Conservation (phyloP, 2,113 vertebrate species). For the Serilophus lunatus region DNA sequence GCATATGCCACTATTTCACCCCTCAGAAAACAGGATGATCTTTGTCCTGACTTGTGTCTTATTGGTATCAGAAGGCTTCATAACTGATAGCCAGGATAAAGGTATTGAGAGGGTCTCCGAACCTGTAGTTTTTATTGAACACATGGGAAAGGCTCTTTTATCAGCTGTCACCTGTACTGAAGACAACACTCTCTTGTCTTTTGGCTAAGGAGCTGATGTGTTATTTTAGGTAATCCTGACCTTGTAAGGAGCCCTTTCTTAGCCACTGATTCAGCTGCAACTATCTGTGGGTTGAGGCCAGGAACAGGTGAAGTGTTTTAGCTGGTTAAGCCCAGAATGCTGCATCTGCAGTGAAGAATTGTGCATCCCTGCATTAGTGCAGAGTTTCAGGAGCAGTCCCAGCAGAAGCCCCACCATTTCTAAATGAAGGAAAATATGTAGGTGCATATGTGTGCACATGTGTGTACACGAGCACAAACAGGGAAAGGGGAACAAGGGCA, state of each 20-base stretch:
- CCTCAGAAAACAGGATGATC: background rate
- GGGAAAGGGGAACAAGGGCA: background rate
- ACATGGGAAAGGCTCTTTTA: constrained; percentile 2
- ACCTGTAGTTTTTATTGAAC: constrained; percentile 2
- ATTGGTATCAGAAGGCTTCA: background rate
- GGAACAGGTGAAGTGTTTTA: background rate
- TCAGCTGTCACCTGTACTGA: constrained; percentile 7
- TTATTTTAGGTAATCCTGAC: background rate
- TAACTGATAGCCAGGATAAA: constrained; percentile 17
- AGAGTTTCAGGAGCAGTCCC: background rate
- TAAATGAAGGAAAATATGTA: background rate
- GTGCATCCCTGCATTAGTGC: background rate
- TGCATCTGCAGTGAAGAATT: background rate
- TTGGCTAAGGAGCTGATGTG: background rate
- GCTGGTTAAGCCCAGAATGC: background rate
- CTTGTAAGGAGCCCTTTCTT: background rate
- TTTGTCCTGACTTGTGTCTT: background rate
- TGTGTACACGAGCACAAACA: fast-evolving
- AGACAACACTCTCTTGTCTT: background rate
- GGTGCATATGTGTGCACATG: background rate
- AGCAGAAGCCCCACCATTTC: background rate
- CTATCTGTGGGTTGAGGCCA: background rate
- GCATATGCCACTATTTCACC: background rate
- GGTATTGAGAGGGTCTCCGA: constrained; percentile 21
- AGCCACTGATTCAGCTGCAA: background rate